phyloP scores from a whole-genome alignment of 2,797 vertebrate genomes.

The Poecilia picta region DNA sequence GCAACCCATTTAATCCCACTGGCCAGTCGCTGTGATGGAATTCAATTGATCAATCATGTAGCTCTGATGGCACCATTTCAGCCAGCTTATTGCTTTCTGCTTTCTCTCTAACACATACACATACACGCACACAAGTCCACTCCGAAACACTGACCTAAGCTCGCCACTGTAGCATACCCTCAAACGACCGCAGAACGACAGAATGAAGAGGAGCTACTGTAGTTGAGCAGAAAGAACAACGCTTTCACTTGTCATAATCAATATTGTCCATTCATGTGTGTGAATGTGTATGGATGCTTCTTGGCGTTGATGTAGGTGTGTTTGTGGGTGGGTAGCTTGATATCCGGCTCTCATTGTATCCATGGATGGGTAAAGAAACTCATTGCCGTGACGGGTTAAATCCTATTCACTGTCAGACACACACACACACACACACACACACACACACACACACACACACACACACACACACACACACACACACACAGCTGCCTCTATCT shows the following conservation, averaged over 20 bases:
- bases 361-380: conserved; percentile 79
- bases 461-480: conserved; percentile 34
- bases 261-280: conserved; percentile 53
- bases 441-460: conserved; percentile 41
- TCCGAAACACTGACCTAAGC: conserved; percentile 51
- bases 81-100: conserved; percentile 99
- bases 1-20: conserved; percentile 99
- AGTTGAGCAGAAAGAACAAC: conserved; percentile 49
- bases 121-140: conserved; percentile 54
- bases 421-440: conserved; percentile 36
- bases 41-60: conserved; percentile 99
- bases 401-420: conserved; percentile 75
- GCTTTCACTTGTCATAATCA: conserved; percentile 64
- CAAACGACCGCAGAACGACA: conserved; percentile 45
- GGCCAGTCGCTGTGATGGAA: conserved; percentile 99
- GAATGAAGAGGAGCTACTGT: conserved; percentile 31
- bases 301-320: conserved; percentile 35
- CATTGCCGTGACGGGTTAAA: conserved; percentile 82
- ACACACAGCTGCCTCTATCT: conserved; percentile 76
- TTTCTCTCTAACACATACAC: conserved; percentile 87
- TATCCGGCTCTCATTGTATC: conserved; percentile 80
- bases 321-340: conserved; percentile 65
- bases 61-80: conserved; percentile 99
- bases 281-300: conserved; percentile 34
- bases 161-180: conserved; percentile 26